Evolutionary conservation across 1,140 invertebrate species (phyloP).

Genomic region (Paraescarpia echinospica): DNA sequence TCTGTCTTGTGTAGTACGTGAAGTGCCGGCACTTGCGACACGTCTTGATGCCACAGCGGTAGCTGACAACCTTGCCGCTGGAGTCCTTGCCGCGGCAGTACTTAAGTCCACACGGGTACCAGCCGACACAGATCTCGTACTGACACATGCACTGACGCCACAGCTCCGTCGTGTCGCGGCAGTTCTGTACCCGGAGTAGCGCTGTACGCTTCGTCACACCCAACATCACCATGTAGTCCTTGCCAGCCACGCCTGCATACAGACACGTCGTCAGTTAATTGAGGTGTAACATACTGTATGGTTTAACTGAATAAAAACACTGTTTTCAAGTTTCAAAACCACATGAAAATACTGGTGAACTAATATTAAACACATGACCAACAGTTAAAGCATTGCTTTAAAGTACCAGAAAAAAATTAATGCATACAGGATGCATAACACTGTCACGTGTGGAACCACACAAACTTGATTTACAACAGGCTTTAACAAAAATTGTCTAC

Average conservation of each 20-base stretch:
- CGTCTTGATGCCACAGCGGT: slow-evolving; percentile 93
- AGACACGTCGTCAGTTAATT: not conserved
- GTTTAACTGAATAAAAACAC: too few species aligned
- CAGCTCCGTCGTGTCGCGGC: slow-evolving; percentile 45
- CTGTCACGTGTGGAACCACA: too few species aligned
- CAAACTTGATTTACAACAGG: too few species aligned
- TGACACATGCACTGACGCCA: slow-evolving; percentile 72
- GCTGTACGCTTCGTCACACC: slow-evolving; percentile 41
- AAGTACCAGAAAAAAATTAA: too few species aligned
- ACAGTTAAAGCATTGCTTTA: too few species aligned
- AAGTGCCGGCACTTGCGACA: slow-evolving; percentile 87
- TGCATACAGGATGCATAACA: too few species aligned
- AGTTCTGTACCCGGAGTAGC: slow-evolving; percentile 45
- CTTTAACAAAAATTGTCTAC: too few species aligned
- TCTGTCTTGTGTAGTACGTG: slow-evolving; percentile 78
- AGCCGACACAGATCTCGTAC: slow-evolving; percentile 79
- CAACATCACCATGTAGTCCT: slow-evolving; percentile 44
- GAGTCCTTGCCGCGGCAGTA: slow-evolving; percentile 79
- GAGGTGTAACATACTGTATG: too few species aligned
- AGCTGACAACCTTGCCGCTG: slow-evolving; percentile 67
- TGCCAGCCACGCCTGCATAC: slow-evolving; percentile 32
- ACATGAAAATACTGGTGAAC: too few species aligned
- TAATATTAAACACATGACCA: too few species aligned
- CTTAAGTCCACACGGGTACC: slow-evolving; percentile 92
- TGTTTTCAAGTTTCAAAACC: too few species aligned